Evolutionary conservation across 1,140 invertebrate genomes (phyloP).

Genomic region (Drosophila kohkoa): DNA sequence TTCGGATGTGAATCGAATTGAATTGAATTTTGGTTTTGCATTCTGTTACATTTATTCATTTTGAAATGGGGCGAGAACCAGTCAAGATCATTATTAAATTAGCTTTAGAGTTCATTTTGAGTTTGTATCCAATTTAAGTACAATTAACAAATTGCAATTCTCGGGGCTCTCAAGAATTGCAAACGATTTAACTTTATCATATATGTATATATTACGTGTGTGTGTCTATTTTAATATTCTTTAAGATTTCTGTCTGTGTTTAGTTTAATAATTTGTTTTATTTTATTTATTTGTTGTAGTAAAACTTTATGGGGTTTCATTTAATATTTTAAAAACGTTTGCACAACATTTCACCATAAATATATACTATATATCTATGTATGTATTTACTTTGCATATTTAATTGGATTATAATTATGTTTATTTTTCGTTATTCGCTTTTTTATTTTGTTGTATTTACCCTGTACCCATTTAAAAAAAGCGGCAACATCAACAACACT

Average conservation of each 20-base stretch:
- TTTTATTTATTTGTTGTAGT: not conserved
- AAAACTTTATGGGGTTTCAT: constrained; percentile 7
- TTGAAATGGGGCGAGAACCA: not conserved
- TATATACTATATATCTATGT: constrained; percentile 1
- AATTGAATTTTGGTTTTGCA: not conserved
- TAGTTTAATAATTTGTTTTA: constrained; percentile 20
- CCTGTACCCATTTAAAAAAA: constrained; percentile 16
- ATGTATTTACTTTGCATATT: constrained; percentile 24
- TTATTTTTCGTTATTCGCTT: constrained; percentile 1
- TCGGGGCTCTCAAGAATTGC: constrained; percentile 8
- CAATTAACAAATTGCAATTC: constrained; percentile 21
- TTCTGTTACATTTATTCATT: not conserved
- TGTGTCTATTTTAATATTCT: not conserved
- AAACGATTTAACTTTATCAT: not conserved
- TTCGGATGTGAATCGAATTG: constrained; percentile 18
- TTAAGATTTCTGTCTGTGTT: constrained; percentile 9
- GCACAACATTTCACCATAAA: constrained; percentile 38
- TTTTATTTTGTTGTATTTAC: constrained; percentile 2
- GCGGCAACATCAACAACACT: not conserved
- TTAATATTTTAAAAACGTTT: constrained; percentile 21
- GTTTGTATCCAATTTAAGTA: not conserved
- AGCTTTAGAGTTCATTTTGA: not conserved
- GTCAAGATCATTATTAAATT: constrained; percentile 8
- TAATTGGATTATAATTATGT: constrained; percentile 33
- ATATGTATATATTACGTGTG: not conserved